These are phyloP conservation scores for Volucella inflata DNA, from an alignment of 2,888 invertebrate genomes.

Conservation along the genomic window DNA sequence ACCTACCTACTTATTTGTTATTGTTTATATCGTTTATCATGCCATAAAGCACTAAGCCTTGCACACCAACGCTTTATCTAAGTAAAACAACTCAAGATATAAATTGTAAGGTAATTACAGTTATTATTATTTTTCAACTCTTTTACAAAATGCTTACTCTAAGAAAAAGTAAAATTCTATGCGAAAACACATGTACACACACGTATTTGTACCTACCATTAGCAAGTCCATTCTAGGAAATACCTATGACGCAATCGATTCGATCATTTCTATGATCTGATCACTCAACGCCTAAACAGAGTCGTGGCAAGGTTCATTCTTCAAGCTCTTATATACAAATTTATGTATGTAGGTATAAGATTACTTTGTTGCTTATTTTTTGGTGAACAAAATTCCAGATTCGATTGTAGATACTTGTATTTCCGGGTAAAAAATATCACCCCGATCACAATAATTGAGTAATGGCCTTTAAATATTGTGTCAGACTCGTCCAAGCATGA, in stretches of 20 bases:
- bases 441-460: conserved; percentile 22
- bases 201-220: conserved; percentile 30
- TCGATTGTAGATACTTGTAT: conserved; percentile 31
- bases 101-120: not conserved
- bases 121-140: not conserved
- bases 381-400: not conserved
- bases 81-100: not conserved
- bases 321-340: not conserved
- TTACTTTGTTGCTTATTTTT: not conserved
- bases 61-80: not conserved
- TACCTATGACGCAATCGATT: conserved; percentile 47
- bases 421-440: conserved; percentile 39
- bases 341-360: not conserved
- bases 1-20: not conserved
- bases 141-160: not conserved
- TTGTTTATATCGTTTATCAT: conserved; percentile 21
- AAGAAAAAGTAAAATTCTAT: not conserved
- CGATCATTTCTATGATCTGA: conserved; percentile 58
- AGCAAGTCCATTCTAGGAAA: conserved; percentile 40
- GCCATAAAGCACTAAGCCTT: not conserved
- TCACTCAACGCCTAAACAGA: conserved; percentile 26
- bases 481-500: conserved; percentile 1
- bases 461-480: conserved; percentile 2
- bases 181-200: too few species aligned
- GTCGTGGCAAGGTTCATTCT: conserved; percentile 1